Base-by-base conservation (phyloP, 2,113 vertebrate genomes). In the Tiliqua scincoides region DNA sequence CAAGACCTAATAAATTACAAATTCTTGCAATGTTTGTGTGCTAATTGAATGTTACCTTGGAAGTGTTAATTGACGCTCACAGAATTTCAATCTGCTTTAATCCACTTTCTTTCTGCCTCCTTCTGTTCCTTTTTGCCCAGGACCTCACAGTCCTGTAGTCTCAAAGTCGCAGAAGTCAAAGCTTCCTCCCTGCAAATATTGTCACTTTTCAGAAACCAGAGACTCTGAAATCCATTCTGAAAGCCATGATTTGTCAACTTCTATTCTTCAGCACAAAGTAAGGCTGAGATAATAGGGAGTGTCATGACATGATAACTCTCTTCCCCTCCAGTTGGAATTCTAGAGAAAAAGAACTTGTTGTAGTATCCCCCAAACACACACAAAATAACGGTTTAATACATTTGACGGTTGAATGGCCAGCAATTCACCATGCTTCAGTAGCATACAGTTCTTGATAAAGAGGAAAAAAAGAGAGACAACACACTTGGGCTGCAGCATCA, bases 51-150 rank as follows among this genome's bases (percentile, higher is more conserved):
- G 48, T 62, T 90, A 52, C 65, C 27, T 70, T 73, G 62, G 62
- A 48, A 79, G 80, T 89, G 11, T 12, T 57, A 57, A 90, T 83
- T 85, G 40, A 82, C 71, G 78, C 17, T 43, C 67, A 61, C 74
- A 76, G 20, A 23, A 32, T 85, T 87, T 18, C 83, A 84, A 48
- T 59, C 4, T 82, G 59, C 65, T 82, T 75, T 27, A 21, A 81
- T 54, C n/a, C 67, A 59, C 8, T 75, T 43, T 23, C 70, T 90
- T 91, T 84, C 54, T 76, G 85, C 88, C 61, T 76, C 70, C 35
- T 84, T 85, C 59, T 0, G 2, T 81, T 87, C 12, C 65, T 52
- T 9, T n/a, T 15, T 0, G 54, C 10, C 54, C 17, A 17, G 54
- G 54, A 57, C 10, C 54, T 57, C 54, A 57, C 54, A 12, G 54